Base-by-base conservation (phyloP, 2,797 vertebrate genomes). In the Leucoraja ocellata region DNA sequence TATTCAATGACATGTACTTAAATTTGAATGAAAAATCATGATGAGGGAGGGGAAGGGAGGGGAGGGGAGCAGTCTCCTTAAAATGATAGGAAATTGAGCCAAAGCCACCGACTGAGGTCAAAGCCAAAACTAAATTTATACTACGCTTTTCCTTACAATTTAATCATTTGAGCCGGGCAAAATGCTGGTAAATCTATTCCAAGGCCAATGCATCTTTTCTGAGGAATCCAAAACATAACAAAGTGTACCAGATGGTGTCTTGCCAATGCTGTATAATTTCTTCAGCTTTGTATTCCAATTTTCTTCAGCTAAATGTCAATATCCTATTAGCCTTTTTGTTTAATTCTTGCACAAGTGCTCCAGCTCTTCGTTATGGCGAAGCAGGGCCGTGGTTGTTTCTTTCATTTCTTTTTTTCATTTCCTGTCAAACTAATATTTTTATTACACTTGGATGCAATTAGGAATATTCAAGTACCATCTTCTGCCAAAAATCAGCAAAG, bases 391-490 rank as follows among this genome's bases (percentile, higher is more conserved):
- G 84, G n/a, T 32, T 88, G 84, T 8, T n/a, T 88, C n/a, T 86
- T 65, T 88, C 7, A 36, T 88, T 36, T 23, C 46, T 32, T 65
- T 8, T 68, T 63, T 65, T 65, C 84, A 88, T 88, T 88, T 65
- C 61, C 84, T 36, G 28, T 68, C 63, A 8, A 21, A 68, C n/a
- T 6, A 68, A 68, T 68, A 16, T 68, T 36, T 23, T 23, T 88
- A 68, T 36, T 65, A 32, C 6, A 88, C n/a, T 68, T 88, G n/a
- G 63, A 88, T 63, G 65, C 61, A 36, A 68, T 36, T 68, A 68
- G 21, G 84, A 88, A 88, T 88, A 88, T 88, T 88, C 84, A 88
- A 88, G 63, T 46, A n/a, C 84, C 63, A 68, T 88, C 84, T 88
- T n/a, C 32, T 88, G 61, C 63, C 63, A n/a, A 18, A 65, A 58